Base-by-base conservation (phyloP, 1,140 invertebrate species). In the Diprion similis region DNA sequence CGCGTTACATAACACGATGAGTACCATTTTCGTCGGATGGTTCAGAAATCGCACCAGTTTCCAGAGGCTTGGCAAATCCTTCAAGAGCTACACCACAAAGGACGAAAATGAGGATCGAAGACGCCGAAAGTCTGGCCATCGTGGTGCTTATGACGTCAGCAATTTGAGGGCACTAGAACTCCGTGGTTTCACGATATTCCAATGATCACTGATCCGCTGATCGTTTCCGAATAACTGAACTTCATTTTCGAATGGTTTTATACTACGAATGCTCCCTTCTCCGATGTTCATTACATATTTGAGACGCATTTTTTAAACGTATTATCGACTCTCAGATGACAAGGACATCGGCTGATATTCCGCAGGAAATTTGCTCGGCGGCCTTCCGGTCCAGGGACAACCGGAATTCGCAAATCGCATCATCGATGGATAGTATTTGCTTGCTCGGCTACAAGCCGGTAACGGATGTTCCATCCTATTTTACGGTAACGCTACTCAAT, bases 321-420 rank as follows among this genome's bases (percentile, higher is more conserved):
- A 59, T 59, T 59, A 59, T 59, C 51, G n/a, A 59, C 4, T 59
- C 51, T 70, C 66, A n/a, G 15, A 37, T 45, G 11, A 9, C 37
- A 46, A 71, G 46, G 48, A 71, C 65, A 79, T 71, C 73, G 73
- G 66, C 66, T 71, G 19, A 68, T 18, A 69, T 47, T 46, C 64
- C 81, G 79, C 79, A 66, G 24, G 24, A 59, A 6, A 59, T 17
- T 17, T 59, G 11, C 51, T 17, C 11, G 80, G 72, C 71, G 81
- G 74, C 82, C 82, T 83, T 81, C 78, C 51, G 66, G 48, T 70
- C 59, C 81, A 82, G 73, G 81, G 82, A 73, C 80, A 70, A 59
- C 70, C 72, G 77, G 78, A 81, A 81, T 19, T 18, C 17, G 66
- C 66, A 18, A 18, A 15, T 68, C 7, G 8, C 18, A 10, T 51